Evolutionary conservation across 2,888 invertebrate genomes (phyloP), one percentile per base, ranked within the genome.

Genomic region (Athripsodes cinereus): DNA sequence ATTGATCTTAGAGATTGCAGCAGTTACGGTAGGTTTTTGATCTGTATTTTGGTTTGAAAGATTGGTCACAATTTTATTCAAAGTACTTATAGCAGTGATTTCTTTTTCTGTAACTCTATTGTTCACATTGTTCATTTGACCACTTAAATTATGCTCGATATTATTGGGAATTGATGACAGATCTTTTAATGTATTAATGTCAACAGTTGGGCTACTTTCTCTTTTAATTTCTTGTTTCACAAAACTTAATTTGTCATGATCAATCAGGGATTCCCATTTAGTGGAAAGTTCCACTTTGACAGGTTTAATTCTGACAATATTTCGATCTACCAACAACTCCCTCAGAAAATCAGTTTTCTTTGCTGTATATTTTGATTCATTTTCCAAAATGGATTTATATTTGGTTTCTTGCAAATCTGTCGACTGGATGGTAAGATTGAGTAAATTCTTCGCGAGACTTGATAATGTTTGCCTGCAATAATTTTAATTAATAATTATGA

Each of bases 291-390:
- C 77, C 0, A 77, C 70, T 44, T 73, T 80, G 0, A 76, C 73
- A 0, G 79, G 78, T 58, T 79, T 78, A 2, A 83, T 75, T 66
- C 76, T 79, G 0, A 74, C 69, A 0, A 80, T 76, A 61, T 80
- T 78, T 61, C 79, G 76, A 57, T 80, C 78, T 1, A 76, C 74
- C 1, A 83, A 69, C 65, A 79, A 70, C 34, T 78, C 75, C 59
- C 78, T 70, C 1, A 83, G 70, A 1, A 79, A 78, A 40, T 78
- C 75, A 1, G 77, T 67, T 68, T 83, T 83, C n/a, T 73, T 73
- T 1, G 70, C 66, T 1, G 78, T 74, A 1, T 82, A 69, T n/a
- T 74, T 65, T 55, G 69, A 67, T 52, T 68, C 66, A 50, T 68
- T 66, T 18, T 70, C 68, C 21, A 69, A 52, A 3, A 71, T 65